These are phyloP conservation scores for Copidosoma floridanum DNA, from an alignment of 1,140 invertebrate genomes.

Conservation along the genomic window DNA sequence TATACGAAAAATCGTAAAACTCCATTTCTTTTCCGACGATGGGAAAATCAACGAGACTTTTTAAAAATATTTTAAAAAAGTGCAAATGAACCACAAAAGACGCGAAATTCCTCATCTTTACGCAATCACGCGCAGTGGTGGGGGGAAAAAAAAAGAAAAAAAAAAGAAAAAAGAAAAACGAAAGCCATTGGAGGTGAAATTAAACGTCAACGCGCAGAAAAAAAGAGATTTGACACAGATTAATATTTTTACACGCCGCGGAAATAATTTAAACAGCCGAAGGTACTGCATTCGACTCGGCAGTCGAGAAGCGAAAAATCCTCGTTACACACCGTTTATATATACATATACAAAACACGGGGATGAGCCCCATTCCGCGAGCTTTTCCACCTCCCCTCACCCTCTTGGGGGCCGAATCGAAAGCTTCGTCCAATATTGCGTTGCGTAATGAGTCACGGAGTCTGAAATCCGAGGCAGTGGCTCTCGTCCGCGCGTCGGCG, in stretches of 20 bases:
- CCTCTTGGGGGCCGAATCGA: constrained; percentile 35
- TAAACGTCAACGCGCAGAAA: too few species aligned
- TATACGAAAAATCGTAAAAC: too few species aligned
- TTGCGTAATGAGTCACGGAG: constrained; percentile 41
- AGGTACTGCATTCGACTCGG: constrained; percentile 3
- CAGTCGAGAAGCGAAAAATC: background rate
- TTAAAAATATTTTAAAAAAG: too few species aligned
- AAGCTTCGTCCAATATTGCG: constrained; percentile 43
- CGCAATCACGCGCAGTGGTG: too few species aligned
- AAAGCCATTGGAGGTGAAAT: constrained; percentile 5
- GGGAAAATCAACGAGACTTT: too few species aligned
- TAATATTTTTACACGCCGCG: constrained; percentile 3
- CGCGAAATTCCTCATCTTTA: too few species aligned
- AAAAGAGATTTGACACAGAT: constrained; percentile 4
- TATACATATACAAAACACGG: too few species aligned
- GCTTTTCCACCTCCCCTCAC: constrained; percentile 13
- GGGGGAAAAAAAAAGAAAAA: too few species aligned
- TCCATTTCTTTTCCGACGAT: too few species aligned
- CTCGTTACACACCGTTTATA: background rate
- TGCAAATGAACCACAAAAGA: too few species aligned
- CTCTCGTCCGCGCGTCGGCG: constrained; percentile 28
- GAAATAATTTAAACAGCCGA: background rate
- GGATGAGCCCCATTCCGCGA: background rate
- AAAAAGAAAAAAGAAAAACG: constrained; percentile 10
- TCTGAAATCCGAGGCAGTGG: constrained; percentile 40